Evolutionary conservation across 2,113 vertebrate species (phyloP), one percentile per base, ranked within the genome.

Genomic region (Chrysochloris asiatica): DNA sequence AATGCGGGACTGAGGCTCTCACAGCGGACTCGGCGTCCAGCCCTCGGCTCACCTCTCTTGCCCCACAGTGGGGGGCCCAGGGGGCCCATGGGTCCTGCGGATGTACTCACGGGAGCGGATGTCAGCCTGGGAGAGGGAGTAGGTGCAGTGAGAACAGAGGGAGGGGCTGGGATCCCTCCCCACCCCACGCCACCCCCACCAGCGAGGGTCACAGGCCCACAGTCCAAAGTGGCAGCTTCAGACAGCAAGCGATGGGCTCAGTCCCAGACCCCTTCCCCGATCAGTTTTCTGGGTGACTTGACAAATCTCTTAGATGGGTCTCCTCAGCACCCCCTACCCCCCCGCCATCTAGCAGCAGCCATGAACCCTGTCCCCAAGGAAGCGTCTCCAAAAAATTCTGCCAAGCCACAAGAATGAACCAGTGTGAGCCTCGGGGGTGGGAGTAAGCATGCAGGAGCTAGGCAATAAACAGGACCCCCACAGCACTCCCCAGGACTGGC

Each of bases 51-150:
- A 97, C 96, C 93, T 93, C 52, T 63, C 59, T 19, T 4, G 73
- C 33, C 0, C 33, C 1, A 33, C 54, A 3, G 5, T 12, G 0
- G 82, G 47, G 4, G 82, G 4, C 22, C 3, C 0, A 17, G 81
- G 52, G 93, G n/a, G 3, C n/a, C 43, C 95, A 89, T 97, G 97
- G 95, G 97, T 97, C 95, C 91, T 96, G 77, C 98, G 98, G 61
- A 99, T 97, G 88, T 98, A 98, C 92, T 99, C 98, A 94, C 99
- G 98, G 89, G 99, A 99, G 93, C 98, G 97, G 56, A 98, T 98
- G 96, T 99, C 99, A 0, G 99, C 99, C 99, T 99, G 97, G 8
- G 96, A 95, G 54, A 72, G 45, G 22, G 43, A 76, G 26, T 63
- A 33, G n/a, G 7, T 26, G 0, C 0, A 6, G 45, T 90, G 48